phyloP scores from a whole-genome alignment of 37 sponge, comb jelly and placozoan genomes.

The Ephydatia muelleri region DNA sequence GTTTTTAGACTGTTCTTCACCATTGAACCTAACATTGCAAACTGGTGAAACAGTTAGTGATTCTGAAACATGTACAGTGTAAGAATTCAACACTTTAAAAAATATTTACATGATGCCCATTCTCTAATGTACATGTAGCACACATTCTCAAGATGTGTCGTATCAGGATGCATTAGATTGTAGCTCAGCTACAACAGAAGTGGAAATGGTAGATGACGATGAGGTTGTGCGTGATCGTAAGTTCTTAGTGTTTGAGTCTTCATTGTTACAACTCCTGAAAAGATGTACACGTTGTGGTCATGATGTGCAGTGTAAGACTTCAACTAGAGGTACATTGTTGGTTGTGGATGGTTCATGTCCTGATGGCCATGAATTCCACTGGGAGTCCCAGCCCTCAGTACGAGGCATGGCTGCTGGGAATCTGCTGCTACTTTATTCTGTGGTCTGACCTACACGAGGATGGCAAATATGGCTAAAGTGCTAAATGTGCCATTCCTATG shows the following conservation, averaged over 20 bases:
- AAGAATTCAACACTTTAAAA: too few species aligned
- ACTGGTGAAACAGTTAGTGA: too few species aligned
- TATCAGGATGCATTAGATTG: too few species aligned
- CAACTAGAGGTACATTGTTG: constrained; percentile 5
- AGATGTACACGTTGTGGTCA: constrained; percentile 5
- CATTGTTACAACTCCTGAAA: not conserved
- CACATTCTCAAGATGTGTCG: too few species aligned
- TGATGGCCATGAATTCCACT: constrained; percentile 6
- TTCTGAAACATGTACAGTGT: too few species aligned
- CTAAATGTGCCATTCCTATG: too few species aligned
- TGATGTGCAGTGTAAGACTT: constrained; percentile 2
- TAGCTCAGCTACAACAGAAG: too few species aligned
- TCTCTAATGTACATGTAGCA: too few species aligned
- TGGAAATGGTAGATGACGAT: too few species aligned
- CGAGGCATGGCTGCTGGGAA: constrained; percentile 11
- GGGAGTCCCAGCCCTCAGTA: constrained; percentile 15
- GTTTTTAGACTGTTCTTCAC: constrained; percentile 5
- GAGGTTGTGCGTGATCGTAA: constrained; percentile 1
- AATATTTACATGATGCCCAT: too few species aligned
- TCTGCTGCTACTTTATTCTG: not conserved
- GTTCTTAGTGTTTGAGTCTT: constrained; percentile 5
- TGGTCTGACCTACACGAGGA: too few species aligned
- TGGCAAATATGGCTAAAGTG: too few species aligned
- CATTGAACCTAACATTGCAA: not conserved
- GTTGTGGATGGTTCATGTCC: constrained; percentile 4